Conservation (phyloP, 2,797 vertebrate species). For the Ptychobarbus kaznakovi region DNA sequence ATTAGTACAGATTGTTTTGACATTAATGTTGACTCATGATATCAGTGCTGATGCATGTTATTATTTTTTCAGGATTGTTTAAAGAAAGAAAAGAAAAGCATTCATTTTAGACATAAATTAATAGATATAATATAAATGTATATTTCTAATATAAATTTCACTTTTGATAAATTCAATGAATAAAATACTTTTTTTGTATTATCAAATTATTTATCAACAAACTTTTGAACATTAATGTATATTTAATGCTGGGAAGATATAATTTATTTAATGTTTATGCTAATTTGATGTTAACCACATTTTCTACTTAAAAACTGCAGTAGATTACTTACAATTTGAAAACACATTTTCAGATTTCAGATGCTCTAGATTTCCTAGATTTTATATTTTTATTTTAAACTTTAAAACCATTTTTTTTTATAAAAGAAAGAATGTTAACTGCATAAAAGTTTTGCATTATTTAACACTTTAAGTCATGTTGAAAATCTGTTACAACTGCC, state of each 20-base stretch:
- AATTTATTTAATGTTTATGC: too few relatives aligned
- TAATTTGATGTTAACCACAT: too few relatives aligned
- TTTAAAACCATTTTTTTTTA: background rate
- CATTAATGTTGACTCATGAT: background rate
- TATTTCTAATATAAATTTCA: background rate
- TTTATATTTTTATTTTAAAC: background rate
- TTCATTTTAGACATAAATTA: too few relatives aligned
- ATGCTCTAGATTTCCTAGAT: background rate
- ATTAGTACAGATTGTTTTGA: background rate
- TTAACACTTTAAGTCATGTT: background rate
- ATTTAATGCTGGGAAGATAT: background rate
- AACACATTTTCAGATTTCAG: background rate
- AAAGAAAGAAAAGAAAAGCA: background rate
- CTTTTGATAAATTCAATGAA: background rate
- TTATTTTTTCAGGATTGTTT: background rate
- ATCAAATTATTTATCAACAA: background rate
- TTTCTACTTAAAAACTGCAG: too few relatives aligned
- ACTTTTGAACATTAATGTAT: background rate
- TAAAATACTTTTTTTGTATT: background rate
- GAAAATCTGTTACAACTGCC: too few relatives aligned
- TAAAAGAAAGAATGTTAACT: background rate
- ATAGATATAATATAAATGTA: too few relatives aligned
- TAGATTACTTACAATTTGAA: too few relatives aligned
- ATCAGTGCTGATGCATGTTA: background rate
- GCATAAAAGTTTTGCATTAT: background rate